These are phyloP conservation scores for Podargus strigoides DNA, from an alignment of 2,797 vertebrate genomes.

Conservation along the genomic window DNA sequence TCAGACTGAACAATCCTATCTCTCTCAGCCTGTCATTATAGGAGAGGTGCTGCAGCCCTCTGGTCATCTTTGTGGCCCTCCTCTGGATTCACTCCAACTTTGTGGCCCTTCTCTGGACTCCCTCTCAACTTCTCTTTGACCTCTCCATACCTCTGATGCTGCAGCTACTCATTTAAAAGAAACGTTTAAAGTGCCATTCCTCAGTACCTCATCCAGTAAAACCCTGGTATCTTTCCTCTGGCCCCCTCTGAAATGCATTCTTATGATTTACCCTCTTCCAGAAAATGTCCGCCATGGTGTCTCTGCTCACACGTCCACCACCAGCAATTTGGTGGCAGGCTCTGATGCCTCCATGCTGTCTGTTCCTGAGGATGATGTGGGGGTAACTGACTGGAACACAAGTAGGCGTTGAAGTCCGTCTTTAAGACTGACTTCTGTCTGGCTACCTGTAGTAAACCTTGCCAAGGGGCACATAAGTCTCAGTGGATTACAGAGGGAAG, in stretches of 20 bases:
- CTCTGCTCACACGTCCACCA: background rate
- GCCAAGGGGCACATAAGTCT: background rate
- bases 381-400: background rate
- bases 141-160: background rate
- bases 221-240: background rate
- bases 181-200: background rate
- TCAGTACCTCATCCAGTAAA: background rate
- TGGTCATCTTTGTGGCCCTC: too few species aligned
- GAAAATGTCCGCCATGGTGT: background rate
- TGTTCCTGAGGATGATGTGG: background rate
- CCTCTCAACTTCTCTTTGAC: background rate
- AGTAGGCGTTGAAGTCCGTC: background rate
- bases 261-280: background rate
- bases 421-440: background rate
- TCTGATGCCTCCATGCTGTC: fast-evolving
- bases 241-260: background rate
- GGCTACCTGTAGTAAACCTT: background rate
- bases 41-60: too few species aligned
- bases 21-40: too few species aligned
- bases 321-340: fast-evolving
- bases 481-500: background rate
- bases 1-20: too few species aligned
- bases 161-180: background rate
- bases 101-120: too few species aligned
- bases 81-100: too few species aligned